phyloP scores from a whole-genome alignment of 2,797 vertebrate genomes.

The Acanthopagrus latus region DNA sequence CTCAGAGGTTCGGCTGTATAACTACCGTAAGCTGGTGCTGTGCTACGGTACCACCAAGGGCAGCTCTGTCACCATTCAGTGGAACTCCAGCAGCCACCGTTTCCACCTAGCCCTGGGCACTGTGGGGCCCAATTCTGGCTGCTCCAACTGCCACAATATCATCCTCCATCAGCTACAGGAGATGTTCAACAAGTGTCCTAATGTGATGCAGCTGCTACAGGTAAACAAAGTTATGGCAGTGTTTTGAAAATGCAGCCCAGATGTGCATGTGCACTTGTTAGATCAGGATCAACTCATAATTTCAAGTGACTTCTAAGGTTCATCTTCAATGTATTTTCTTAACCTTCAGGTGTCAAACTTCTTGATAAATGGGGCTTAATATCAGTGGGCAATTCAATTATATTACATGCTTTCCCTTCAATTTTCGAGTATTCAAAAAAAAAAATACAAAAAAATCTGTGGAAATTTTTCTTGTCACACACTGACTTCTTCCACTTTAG shows the following conservation, averaged over 20 bases:
- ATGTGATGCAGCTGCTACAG: slow-evolving; percentile 97
- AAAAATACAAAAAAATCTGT: no score
- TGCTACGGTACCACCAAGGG: slow-evolving; percentile 98
- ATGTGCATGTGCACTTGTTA: not conserved
- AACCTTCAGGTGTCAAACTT: not conserved
- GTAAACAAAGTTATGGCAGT: slow-evolving; percentile 70
- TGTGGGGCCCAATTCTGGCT: slow-evolving; percentile 98
- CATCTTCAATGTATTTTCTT: not conserved
- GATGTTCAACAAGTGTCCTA: slow-evolving; percentile 99
- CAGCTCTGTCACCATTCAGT: slow-evolving; percentile 98
- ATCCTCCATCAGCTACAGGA: slow-evolving; percentile 99
- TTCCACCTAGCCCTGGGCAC: slow-evolving; percentile 98
- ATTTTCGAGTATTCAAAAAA: not conserved
- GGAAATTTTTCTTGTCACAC: not conserved
- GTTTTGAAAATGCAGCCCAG: not conserved
- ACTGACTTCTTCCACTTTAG: not conserved
- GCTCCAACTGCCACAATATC: slow-evolving; percentile 99
- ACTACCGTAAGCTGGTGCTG: slow-evolving; percentile 97
- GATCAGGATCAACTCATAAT: not conserved
- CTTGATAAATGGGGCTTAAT: not conserved
- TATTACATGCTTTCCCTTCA: no score
- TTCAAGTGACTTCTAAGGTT: not conserved
- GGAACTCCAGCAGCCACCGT: slow-evolving; percentile 94
- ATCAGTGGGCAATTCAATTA: no score
- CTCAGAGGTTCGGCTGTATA: slow-evolving; percentile 98